These are phyloP conservation scores for Sesia apiformis DNA, from an alignment of 2,888 invertebrate genomes.

Conservation along the genomic window DNA sequence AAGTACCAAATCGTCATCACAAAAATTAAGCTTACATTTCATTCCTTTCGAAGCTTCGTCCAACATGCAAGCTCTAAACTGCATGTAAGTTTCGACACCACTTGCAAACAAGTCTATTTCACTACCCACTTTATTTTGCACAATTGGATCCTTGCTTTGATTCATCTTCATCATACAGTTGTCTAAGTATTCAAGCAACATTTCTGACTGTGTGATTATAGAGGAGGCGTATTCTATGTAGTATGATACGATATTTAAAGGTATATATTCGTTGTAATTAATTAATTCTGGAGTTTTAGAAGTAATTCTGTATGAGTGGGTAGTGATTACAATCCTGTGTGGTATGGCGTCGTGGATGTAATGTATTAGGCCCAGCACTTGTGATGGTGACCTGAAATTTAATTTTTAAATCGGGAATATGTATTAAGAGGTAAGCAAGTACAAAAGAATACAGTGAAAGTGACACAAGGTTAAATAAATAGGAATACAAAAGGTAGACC, in stretches of 20 bases:
- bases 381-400: constrained; percentile 35
- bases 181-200: constrained; percentile 41
- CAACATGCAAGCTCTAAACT: constrained; percentile 33
- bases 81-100: constrained; percentile 24
- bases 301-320: constrained; percentile 27
- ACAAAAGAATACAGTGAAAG: too few species aligned
- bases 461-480: too few species aligned
- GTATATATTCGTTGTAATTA: constrained; percentile 21
- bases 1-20: too few species aligned
- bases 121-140: constrained; percentile 30
- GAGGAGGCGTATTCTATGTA: constrained; percentile 27
- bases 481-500: too few species aligned
- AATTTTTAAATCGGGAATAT: too few species aligned
- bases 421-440: too few species aligned
- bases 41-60: constrained; percentile 18
- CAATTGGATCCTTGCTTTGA: constrained; percentile 26
- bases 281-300: constrained; percentile 20
- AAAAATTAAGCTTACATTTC: too few species aligned
- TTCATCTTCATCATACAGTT: constrained; percentile 44
- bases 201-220: constrained; percentile 28
- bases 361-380: constrained; percentile 49
- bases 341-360: constrained; percentile 50
- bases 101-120: constrained; percentile 44
- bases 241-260: constrained; percentile 8
- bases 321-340: constrained; percentile 36